Evolutionary conservation across 2,797 vertebrate species (phyloP), one percentile per base, ranked within the genome.

Genomic region (Malurus splendens): DNA sequence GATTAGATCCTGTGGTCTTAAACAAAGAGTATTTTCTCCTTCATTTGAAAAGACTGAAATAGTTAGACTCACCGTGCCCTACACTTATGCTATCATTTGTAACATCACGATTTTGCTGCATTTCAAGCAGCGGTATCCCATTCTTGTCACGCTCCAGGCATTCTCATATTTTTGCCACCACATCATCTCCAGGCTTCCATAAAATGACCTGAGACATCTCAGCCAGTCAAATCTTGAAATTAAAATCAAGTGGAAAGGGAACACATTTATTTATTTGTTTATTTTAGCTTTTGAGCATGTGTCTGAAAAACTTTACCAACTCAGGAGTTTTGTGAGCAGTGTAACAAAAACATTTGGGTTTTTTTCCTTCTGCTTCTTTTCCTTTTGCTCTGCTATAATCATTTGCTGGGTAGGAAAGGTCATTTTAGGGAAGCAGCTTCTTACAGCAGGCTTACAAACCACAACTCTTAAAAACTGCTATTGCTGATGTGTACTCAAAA

Each of bases 401-500:
- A 24, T 65, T 84, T 90, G 36, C 45, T 52, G 50, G 3, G 9
- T 55, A 84, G 24, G 57, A 79, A 73, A 75, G 39, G 61, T 80
- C 36, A 62, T 87, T 83, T 90, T 74, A 38, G n/a, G 68, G 65
- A 90, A 90, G 28, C 12, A 71, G 38, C 41, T 89, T 94, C 88
- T 36, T 36, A 36, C 81, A 90, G 61, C 48, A 60, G 9, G 36
- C 13, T 64, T 52, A 48, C 16, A 76, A 79, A n/a, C 19, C 25
- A 20, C 7, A 84, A 24, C 3, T 70, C 25, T 22, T 82, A 66
- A 70, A 81, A 90, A 22, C 47, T 50, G 11, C 20, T 77, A 16
- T 44, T 89, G 75, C 59, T 68, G 24, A 1, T 44, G 23, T 33
- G 66, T 33, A 27, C 20, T 22, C 18, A 73, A 45, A 62, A 51